Evolutionary conservation across 2,797 vertebrate species (phyloP).

Genomic region (Ctenopoma multispine): DNA sequence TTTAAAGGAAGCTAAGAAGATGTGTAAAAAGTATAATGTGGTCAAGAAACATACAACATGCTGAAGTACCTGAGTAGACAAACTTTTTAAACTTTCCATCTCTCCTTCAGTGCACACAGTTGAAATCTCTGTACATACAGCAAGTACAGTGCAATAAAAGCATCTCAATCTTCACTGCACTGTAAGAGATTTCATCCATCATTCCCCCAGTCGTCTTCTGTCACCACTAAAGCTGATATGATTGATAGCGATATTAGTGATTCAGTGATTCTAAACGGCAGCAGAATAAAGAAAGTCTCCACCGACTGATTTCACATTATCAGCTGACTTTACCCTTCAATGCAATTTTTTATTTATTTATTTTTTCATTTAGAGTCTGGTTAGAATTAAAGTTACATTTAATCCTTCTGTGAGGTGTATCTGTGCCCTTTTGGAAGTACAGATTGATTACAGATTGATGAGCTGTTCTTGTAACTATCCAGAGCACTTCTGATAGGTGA

Average conservation of each 20-base stretch:
- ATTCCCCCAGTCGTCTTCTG: constrained; percentile 61
- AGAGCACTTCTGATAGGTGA: too few species aligned
- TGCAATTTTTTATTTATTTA: constrained; percentile 35
- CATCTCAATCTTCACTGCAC: constrained; percentile 48
- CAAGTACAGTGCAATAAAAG: constrained; percentile 41
- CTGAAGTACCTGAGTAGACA: neutral
- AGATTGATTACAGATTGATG: constrained; percentile 52
- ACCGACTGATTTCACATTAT: constrained; percentile 56
- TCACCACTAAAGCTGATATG: constrained; percentile 67
- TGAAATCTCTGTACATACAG: constrained; percentile 29
- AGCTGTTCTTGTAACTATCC: constrained; percentile 39
- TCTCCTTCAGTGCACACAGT: constrained; percentile 6
- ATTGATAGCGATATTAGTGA: constrained; percentile 76
- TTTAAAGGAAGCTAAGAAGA: too few species aligned
- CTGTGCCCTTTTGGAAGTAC: constrained; percentile 46
- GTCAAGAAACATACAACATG: neutral
- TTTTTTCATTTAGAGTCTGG: constrained; percentile 63
- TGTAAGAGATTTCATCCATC: constrained; percentile 69
- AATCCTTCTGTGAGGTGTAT: constrained; percentile 1
- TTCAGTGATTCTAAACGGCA: constrained; percentile 63
- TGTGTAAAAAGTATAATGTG: neutral
- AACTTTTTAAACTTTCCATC: constrained; percentile 3
- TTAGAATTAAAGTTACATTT: constrained; percentile 57
- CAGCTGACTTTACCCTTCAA: constrained; percentile 57
- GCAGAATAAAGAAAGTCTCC: constrained; percentile 38